phyloP scores from a whole-genome alignment of 1,140 invertebrate genomes.

The Bombus balteatus region DNA sequence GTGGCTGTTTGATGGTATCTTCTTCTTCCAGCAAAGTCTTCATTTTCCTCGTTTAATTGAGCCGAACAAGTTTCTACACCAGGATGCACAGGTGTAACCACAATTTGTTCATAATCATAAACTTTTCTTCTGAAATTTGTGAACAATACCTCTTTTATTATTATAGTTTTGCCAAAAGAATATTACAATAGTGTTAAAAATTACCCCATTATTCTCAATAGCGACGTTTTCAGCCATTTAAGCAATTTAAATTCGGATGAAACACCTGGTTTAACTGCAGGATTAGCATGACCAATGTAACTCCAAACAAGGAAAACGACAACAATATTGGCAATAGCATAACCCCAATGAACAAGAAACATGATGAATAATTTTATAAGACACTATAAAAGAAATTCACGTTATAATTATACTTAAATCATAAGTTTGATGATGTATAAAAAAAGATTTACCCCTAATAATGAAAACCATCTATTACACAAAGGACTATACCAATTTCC shows the following conservation, averaged over 20 bases:
- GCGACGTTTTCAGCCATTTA: constrained; percentile 90
- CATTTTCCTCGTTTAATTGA: constrained; percentile 96
- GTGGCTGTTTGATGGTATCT: constrained; percentile 95
- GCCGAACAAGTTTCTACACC: constrained; percentile 91
- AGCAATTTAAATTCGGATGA: constrained; percentile 95
- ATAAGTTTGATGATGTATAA: not conserved
- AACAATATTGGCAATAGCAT: constrained; percentile 91
- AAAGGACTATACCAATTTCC: constrained; percentile 96
- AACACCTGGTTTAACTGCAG: constrained; percentile 95
- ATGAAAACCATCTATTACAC: constrained; percentile 96
- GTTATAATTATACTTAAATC: not conserved
- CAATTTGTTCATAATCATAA: constrained; percentile 93
- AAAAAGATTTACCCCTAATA: constrained; percentile 90
- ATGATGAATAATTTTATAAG: constrained; percentile 94
- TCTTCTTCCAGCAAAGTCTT: constrained; percentile 94
- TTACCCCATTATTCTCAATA: constrained; percentile 92
- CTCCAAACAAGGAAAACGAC: constrained; percentile 94
- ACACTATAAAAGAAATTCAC: constrained; percentile 85
- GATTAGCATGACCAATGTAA: constrained; percentile 96
- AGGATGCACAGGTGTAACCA: constrained; percentile 93
- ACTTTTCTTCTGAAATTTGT: constrained; percentile 85
- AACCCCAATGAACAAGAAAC: constrained; percentile 96
- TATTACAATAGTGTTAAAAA: constrained; percentile 38
- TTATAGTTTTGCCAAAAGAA: constrained; percentile 76
- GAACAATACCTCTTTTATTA: constrained; percentile 20